phyloP scores from a whole-genome alignment of 35 echinoderm and acorn worm species.

The Lytechinus variegatus region DNA sequence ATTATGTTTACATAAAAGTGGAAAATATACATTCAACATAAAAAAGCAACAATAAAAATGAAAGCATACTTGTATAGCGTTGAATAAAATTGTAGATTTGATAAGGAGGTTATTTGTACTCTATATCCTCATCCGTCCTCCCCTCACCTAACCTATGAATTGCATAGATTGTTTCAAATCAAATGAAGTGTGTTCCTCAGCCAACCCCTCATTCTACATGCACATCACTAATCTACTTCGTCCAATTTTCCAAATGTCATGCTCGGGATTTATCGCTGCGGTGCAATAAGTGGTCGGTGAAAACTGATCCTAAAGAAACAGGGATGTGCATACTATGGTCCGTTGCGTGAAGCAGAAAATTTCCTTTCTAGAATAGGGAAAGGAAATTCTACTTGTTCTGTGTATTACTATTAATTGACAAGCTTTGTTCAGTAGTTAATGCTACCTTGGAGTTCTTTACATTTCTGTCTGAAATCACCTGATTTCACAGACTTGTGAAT shows the following conservation, averaged over 20 bases:
- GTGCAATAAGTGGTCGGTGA: slow-evolving; percentile 40
- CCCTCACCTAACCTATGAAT: background rate
- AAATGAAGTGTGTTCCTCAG: background rate
- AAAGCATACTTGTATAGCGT: too few species aligned
- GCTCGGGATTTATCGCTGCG: slow-evolving; percentile 13
- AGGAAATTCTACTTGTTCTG: background rate
- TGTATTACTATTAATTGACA: background rate
- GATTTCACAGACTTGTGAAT: too few species aligned
- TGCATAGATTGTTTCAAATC: slow-evolving; percentile 30
- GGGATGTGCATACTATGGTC: background rate
- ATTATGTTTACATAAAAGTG: too few species aligned
- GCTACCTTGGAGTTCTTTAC: background rate
- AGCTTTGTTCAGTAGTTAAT: background rate
- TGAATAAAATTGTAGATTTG: too few species aligned
- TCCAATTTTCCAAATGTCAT: slow-evolving; percentile 46
- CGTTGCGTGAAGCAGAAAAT: background rate
- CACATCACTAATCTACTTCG: slow-evolving; percentile 46
- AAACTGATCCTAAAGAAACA: slow-evolving; percentile 44
- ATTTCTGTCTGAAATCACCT: too few species aligned
- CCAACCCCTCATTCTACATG: slow-evolving; percentile 24
- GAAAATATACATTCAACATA: too few species aligned
- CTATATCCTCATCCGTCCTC: background rate
- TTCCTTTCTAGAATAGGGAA: background rate
- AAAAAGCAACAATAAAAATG: too few species aligned
- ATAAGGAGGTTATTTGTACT: background rate